Conservation (phyloP, 2,888 invertebrate species). For the Theretra japonica region DNA sequence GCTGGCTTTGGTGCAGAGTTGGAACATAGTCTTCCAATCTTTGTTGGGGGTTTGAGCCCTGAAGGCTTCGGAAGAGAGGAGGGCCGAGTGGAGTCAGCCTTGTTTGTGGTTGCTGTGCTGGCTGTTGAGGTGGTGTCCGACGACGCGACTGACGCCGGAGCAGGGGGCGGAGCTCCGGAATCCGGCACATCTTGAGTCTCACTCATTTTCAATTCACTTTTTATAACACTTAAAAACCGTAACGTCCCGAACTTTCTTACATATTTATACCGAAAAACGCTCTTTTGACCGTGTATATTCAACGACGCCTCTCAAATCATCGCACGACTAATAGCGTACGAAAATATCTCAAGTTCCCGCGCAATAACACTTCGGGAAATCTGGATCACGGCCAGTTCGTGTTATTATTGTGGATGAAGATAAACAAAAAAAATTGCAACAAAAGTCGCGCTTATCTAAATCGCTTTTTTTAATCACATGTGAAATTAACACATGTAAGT, state of each 20-base stretch:
- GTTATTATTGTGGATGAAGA: constrained; percentile 65
- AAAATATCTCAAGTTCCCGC: constrained; percentile 82
- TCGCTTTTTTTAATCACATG: constrained; percentile 18
- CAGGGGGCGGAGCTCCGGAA: constrained; percentile 52
- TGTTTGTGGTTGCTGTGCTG: constrained; percentile 62
- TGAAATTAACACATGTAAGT: constrained; percentile 37
- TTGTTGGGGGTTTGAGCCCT: constrained; percentile 86
- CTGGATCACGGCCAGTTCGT: constrained; percentile 82
- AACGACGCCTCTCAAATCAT: constrained; percentile 65
- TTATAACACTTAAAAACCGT: constrained; percentile 40
- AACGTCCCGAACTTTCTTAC: constrained; percentile 44
- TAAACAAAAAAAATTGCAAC: constrained; percentile 46
- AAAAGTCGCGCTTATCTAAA: constrained; percentile 30
- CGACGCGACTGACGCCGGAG: constrained; percentile 64
- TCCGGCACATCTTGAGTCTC: constrained; percentile 65
- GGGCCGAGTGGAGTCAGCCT: constrained; percentile 64
- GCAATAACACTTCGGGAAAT: constrained; percentile 78
- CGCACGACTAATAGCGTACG: constrained; percentile 67
- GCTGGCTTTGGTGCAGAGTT: constrained; percentile 87
- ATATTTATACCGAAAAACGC: constrained; percentile 54
- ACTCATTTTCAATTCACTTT: constrained; percentile 65
- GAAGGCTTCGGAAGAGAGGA: constrained; percentile 83
- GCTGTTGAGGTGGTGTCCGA: constrained; percentile 66
- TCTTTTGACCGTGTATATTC: constrained; percentile 47
- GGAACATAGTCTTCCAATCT: constrained; percentile 88